Evolutionary conservation across 2,797 vertebrate species (phyloP).

Genomic region (Sebastes elongatus): DNA sequence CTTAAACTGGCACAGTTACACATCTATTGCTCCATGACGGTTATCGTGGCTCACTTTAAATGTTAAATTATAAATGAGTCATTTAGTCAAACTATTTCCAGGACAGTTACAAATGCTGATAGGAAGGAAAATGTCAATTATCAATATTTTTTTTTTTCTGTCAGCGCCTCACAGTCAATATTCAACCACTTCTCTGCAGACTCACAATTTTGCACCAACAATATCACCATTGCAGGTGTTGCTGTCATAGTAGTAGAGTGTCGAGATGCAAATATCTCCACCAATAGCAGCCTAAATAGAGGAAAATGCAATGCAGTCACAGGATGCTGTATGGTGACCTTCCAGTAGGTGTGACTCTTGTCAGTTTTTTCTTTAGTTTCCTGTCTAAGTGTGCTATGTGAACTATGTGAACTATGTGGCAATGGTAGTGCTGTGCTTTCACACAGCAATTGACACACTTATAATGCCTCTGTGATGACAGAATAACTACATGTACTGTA

Average conservation of each 20-base stretch:
- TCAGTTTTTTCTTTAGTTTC: too few relatives aligned
- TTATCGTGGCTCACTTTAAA: background rate
- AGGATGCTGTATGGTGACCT: background rate
- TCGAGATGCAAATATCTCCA: background rate
- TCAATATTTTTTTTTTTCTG: background rate
- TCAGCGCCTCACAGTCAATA: background rate
- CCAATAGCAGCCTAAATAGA: background rate
- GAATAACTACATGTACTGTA: background rate
- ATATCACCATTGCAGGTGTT: background rate
- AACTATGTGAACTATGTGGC: background rate
- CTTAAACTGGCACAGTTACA: background rate
- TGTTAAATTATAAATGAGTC: background rate
- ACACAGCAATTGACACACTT: background rate
- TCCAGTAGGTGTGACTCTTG: background rate
- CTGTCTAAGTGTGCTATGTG: background rate
- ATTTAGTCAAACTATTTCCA: background rate
- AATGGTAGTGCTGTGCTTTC: background rate
- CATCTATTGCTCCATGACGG: background rate
- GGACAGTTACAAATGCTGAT: background rate
- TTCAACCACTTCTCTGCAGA: background rate
- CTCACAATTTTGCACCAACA: background rate
- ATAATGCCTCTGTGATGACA: background rate
- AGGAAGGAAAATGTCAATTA: background rate
- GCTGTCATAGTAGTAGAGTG: background rate
- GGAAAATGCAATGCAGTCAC: background rate